Evolutionary conservation across 2,113 vertebrate species (phyloP).

Genomic region (Pluvianellus socialis): DNA sequence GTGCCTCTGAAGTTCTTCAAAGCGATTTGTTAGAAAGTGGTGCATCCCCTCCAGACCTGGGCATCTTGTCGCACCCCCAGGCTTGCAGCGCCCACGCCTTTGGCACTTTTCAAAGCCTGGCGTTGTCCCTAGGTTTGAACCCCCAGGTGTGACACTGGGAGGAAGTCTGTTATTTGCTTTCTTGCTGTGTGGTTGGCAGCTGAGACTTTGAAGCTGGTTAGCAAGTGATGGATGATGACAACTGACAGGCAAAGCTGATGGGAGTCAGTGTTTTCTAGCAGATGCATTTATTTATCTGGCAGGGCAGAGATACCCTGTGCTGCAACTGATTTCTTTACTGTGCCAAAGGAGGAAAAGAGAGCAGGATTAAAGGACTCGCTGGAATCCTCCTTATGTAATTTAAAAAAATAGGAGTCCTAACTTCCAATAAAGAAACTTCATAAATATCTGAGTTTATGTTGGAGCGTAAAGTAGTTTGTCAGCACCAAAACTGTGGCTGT

Average conservation of each 20-base stretch:
- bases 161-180: background rate
- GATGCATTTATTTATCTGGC: constrained; percentile 19
- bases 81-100: background rate
- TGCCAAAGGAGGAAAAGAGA: constrained; percentile 11
- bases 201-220: constrained; percentile 32
- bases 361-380: constrained; percentile 11
- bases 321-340: background rate
- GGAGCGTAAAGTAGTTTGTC: constrained; percentile 23
- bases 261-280: constrained; percentile 1
- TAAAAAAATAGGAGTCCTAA: constrained; percentile 47
- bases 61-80: background rate
- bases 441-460: constrained; percentile 53
- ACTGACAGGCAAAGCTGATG: constrained; percentile 30
- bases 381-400: constrained; percentile 59
- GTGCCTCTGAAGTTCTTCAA: background rate
- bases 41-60: background rate
- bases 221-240: constrained; percentile 20
- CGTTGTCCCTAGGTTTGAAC: background rate
- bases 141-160: background rate
- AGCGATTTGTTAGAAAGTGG: background rate
- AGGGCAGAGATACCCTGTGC: background rate
- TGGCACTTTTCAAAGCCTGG: background rate
- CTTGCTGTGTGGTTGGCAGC: constrained; percentile 8
- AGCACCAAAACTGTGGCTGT: constrained; percentile 56
- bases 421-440: constrained; percentile 55